Evolutionary conservation across 2,113 vertebrate genomes (phyloP), one percentile per base, ranked within the genome.

Genomic region (Trogon surrucura): DNA sequence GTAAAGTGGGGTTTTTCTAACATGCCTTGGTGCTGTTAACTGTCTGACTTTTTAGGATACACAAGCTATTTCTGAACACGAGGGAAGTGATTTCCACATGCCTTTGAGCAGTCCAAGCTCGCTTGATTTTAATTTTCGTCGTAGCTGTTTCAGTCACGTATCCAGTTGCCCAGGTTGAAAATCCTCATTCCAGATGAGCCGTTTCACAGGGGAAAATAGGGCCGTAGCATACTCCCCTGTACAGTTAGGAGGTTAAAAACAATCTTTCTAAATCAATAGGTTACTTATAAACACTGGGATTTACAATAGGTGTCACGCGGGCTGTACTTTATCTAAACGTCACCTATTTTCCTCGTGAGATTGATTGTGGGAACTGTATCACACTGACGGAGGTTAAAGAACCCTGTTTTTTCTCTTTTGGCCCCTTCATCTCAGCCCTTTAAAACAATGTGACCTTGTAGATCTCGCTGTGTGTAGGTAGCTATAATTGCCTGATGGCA

Each of bases 231-330:
- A 41, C 19, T 93, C 16, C 14, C 11, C 41, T 58, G 23, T 71
- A 74, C 48, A 74, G 64, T 58, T 79, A 54, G 83, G 72, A 95
- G 80, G 61, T 94, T 81, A 85, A 81, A 41, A 85, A 9, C 77
- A 41, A 58, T 88, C 61, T 96, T 41, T 69, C 27, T 32, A 58
- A 81, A 89, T 85, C 89, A 95, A 48, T 96, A 81, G 75, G 91
- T 97, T 69, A 94, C 95, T 91, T 93, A 92, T 85, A 70, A 96
- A 84, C 41, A 7, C 11, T 8, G 22, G 4, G 41, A 7, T 88
- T 89, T 88, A 67, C 58, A 70, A 5, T 66, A 65, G 80, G 56
- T 75, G 12, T 96, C 80, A 54, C 22, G 2, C 0, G 4, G 73
- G 44, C 50, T 91, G 78, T 45, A 2, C 85, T 80, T 96, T 81